phyloP scores from a whole-genome alignment of 2,113 vertebrate genomes.

The Hepsetus odoe region DNA sequence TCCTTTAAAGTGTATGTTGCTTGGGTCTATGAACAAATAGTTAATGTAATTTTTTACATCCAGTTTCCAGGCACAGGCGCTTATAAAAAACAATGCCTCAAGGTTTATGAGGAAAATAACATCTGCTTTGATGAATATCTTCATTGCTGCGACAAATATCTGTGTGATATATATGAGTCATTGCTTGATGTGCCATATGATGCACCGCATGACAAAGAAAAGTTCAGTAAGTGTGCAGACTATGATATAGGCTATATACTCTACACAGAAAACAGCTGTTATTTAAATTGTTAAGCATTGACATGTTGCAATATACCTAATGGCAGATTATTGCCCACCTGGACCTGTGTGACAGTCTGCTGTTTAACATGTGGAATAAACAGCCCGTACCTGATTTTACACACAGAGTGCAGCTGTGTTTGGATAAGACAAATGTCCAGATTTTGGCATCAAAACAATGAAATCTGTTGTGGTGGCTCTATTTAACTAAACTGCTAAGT shows the following conservation, averaged over 20 bases:
- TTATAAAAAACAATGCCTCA: too few species aligned
- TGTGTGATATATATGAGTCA: conserved; percentile 44
- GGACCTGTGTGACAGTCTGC: conserved; percentile 42
- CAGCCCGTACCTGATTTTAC: conserved; percentile 28
- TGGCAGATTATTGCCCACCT: conserved; percentile 69
- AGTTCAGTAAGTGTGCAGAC: neutral
- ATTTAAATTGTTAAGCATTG: conserved; percentile 64
- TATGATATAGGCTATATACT: neutral
- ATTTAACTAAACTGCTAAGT: conserved; percentile 3
- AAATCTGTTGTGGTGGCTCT: conserved; percentile 5
- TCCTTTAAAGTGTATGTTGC: too few species aligned
- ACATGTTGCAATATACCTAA: conserved; percentile 64
- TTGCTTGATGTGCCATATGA: conserved; percentile 68
- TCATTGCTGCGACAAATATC: too few species aligned
- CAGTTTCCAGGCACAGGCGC: too few species aligned
- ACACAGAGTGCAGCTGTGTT: neutral
- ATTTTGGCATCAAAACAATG: neutral
- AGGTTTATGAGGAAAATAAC: neutral
- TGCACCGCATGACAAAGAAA: neutral
- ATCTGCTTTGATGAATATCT: conserved; percentile 31
- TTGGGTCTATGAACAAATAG: too few species aligned
- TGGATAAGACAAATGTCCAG: neutral
- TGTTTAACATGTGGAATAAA: conserved; percentile 29
- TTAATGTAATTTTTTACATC: too few species aligned
- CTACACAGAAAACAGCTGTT: conserved; percentile 61